A percentile compares a stretch with the other conserved stretches of the same genome.
Conservation (phyloP, 1,140 invertebrate genomes). For the Papilio polytes region DNA sequence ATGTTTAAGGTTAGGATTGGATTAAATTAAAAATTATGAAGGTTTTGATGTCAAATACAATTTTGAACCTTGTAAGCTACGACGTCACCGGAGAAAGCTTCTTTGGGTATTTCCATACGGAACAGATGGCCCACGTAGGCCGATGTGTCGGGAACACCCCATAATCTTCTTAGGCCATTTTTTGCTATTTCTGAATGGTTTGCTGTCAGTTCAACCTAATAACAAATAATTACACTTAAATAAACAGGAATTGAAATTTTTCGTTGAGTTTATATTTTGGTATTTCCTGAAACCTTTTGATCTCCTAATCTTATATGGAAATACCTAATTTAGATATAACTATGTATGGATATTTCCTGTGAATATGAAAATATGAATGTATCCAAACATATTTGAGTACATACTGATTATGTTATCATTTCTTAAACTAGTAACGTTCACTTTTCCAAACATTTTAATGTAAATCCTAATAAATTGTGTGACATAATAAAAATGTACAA, state of each 20-base stretch:
- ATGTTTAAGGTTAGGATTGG: too few species aligned
- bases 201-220: constrained; percentile 72
- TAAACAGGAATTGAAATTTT: not conserved
- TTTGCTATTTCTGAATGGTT: constrained; percentile 79
- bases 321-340: too few species aligned
- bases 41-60: not conserved
- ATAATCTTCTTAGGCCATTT: constrained; percentile 82
- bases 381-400: too few species aligned
- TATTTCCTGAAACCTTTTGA: not conserved
- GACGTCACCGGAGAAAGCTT: constrained; percentile 81
- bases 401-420: too few species aligned
- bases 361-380: too few species aligned
- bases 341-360: not conserved
- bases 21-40: too few species aligned
- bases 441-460: too few species aligned
- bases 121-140: constrained; percentile 82
- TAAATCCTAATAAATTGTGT: not conserved
- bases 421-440: too few species aligned
- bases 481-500: not conserved
- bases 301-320: not conserved
- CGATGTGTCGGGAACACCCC: constrained; percentile 83
- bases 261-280: not conserved
- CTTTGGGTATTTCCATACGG: constrained; percentile 82
- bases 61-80: constrained; percentile 75
- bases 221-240: constrained; percentile 44